Evolutionary conservation across 2,888 invertebrate genomes (phyloP).

Genomic region (Eupithecia dodoneata): DNA sequence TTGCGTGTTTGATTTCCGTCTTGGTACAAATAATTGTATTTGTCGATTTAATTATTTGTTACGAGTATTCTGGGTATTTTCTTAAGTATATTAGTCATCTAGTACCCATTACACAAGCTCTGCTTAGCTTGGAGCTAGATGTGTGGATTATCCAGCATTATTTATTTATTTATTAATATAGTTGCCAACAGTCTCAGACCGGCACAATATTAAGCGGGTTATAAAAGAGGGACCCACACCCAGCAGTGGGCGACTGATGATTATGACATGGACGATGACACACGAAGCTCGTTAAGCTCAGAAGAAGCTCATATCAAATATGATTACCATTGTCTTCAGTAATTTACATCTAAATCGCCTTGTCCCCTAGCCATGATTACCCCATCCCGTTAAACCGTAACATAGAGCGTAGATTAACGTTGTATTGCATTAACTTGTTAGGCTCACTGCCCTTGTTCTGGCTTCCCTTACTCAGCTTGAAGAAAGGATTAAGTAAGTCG

Average conservation of each 20-base stretch:
- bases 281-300: constrained; percentile 5
- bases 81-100: too few species aligned
- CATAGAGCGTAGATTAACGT: constrained; percentile 64
- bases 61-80: too few species aligned
- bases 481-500: constrained; percentile 39
- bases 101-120: too few species aligned
- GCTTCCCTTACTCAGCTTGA: constrained; percentile 35
- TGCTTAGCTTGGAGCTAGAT: too few species aligned
- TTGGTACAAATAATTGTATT: too few species aligned
- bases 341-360: constrained; percentile 27
- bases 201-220: not conserved
- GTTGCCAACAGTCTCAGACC: too few species aligned
- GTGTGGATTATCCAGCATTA: too few species aligned
- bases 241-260: not conserved
- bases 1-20: too few species aligned
- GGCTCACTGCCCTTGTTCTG: constrained; percentile 49
- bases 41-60: too few species aligned
- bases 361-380: constrained; percentile 23
- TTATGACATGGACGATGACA: not conserved
- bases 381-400: constrained; percentile 52
- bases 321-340: constrained; percentile 6
- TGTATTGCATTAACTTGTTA: constrained; percentile 63
- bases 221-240: not conserved
- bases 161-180: too few species aligned
- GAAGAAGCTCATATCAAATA: constrained; percentile 13